These are phyloP conservation scores for Hypocryptadius cinnamomeus DNA, from an alignment of 2,113 vertebrate species.

Conservation along the genomic window DNA sequence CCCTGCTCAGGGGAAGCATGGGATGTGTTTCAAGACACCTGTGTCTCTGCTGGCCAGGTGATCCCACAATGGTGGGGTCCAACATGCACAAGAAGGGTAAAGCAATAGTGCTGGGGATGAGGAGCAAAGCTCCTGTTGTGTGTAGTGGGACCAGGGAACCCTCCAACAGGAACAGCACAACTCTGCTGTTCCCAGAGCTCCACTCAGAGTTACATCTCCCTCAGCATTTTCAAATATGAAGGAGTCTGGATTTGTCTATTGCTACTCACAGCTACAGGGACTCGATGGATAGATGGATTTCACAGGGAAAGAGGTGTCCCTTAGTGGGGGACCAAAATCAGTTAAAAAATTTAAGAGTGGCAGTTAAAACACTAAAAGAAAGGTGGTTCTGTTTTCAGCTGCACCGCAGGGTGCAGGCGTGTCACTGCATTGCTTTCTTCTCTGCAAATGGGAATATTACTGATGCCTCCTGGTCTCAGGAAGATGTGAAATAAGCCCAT, in stretches of 20 bases:
- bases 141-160: not conserved
- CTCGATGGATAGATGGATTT: not conserved
- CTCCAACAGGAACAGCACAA: not conserved
- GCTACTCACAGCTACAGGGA: not conserved
- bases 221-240: not conserved
- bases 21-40: not conserved
- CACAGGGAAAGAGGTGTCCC: not conserved
- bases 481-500: slow-evolving; percentile 16
- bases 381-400: not conserved
- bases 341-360: not conserved
- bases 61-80: accelerated
- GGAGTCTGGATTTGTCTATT: not conserved
- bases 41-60: not conserved
- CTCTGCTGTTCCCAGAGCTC: not conserved
- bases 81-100: not conserved
- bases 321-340: not conserved
- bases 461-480: not conserved
- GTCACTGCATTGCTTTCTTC: not conserved
- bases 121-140: not conserved
- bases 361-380: not conserved
- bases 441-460: not conserved
- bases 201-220: not conserved
- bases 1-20: not conserved
- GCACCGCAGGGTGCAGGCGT: not conserved
- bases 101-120: not conserved